Evolutionary conservation across 2,797 vertebrate genomes (phyloP).

Genomic region (Acanthornis magna): DNA sequence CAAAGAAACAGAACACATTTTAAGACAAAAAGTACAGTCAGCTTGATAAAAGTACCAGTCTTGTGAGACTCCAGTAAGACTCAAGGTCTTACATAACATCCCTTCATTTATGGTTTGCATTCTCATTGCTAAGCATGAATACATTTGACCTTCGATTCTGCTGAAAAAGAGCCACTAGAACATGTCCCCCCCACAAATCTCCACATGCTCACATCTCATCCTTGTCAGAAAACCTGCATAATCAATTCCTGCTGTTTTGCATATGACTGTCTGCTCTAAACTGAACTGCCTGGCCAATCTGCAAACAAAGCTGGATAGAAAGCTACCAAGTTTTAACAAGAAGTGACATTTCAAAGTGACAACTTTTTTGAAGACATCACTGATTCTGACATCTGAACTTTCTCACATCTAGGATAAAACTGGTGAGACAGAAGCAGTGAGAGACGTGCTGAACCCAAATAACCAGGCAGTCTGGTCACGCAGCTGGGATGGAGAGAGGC

Average conservation of each 20-base stretch:
- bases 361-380: neutral
- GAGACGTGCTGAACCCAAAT: accelerated
- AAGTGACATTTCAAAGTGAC: neutral
- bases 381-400: neutral
- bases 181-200: neutral
- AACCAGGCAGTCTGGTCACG: neutral
- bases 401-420: neutral
- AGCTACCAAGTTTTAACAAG: neutral
- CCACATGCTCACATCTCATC: neutral
- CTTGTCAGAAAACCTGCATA: neutral
- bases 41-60: neutral
- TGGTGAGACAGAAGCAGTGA: neutral
- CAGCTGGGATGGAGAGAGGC: neutral
- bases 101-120: neutral
- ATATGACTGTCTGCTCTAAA: neutral
- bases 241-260: neutral
- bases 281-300: neutral
- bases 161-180: neutral
- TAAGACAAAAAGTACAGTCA: neutral
- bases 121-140: neutral
- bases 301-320: neutral
- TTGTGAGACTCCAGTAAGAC: neutral
- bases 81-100: neutral
- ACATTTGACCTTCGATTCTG: neutral
- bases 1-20: constrained; percentile 60